Conservation (phyloP, 2,113 vertebrate genomes). For the Redunca redunca region DNA sequence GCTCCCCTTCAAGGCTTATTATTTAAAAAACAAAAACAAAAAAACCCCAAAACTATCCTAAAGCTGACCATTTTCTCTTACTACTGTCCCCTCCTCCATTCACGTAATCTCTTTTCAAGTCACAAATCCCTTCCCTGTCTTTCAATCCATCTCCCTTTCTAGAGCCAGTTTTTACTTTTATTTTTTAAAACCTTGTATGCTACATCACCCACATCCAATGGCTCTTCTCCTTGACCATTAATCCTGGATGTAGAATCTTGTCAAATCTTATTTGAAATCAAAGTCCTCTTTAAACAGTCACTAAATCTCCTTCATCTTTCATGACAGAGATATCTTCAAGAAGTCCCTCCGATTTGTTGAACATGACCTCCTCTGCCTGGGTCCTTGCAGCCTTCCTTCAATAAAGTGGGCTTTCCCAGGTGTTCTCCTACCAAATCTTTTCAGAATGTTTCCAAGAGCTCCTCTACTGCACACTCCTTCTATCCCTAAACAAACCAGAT, state of each 20-base stretch:
- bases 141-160: slow-evolving; percentile 28
- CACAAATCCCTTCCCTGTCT: slow-evolving; percentile 20
- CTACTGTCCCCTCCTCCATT: not conserved
- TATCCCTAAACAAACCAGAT: slow-evolving; percentile 73
- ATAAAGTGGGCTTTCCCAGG: slow-evolving; percentile 76
- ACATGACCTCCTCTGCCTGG: slow-evolving; percentile 71
- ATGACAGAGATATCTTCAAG: slow-evolving; percentile 65
- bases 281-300: slow-evolving; percentile 42
- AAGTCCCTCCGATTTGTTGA: slow-evolving; percentile 61
- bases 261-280: slow-evolving; percentile 65
- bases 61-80: not conserved
- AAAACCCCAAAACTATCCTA: not conserved
- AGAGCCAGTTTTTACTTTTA: not conserved
- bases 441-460: slow-evolving; percentile 72
- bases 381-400: slow-evolving; percentile 61
- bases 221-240: slow-evolving; percentile 54
- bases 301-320: slow-evolving; percentile 63
- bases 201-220: not conserved
- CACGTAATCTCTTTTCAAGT: slow-evolving; percentile 23
- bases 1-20: not conserved
- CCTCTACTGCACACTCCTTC: slow-evolving; percentile 36
- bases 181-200: not conserved
- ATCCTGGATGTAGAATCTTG: slow-evolving; percentile 65
- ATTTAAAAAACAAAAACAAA: not conserved
- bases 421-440: slow-evolving; percentile 72